These are phyloP conservation scores for Amblyraja radiata DNA, from an alignment of 2,797 vertebrate species.

Conservation along the genomic window DNA sequence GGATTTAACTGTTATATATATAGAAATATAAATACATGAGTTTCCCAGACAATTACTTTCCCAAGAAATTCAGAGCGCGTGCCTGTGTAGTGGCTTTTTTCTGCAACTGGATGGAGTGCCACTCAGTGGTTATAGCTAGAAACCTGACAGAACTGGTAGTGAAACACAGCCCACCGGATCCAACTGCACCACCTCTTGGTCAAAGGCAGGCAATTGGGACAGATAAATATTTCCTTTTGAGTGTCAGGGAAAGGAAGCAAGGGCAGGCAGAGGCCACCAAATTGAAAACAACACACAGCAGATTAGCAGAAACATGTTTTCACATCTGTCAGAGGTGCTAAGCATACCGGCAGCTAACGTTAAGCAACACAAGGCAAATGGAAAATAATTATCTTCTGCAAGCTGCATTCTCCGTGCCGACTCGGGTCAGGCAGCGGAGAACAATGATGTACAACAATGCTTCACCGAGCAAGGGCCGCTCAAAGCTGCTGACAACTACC, in stretches of 20 bases:
- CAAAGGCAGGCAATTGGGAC: background rate
- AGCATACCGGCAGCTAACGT: background rate
- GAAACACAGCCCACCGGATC: background rate
- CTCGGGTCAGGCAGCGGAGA: background rate
- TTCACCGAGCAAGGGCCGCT: background rate
- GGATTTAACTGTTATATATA: background rate
- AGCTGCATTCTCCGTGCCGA: background rate
- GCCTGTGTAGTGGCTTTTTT: background rate
- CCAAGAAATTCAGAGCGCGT: background rate
- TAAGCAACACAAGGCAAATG: background rate
- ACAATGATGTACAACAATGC: background rate
- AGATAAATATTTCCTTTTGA: background rate
- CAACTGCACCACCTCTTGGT: constrained; percentile 10
- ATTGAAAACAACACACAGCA: background rate
- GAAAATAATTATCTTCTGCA: background rate
- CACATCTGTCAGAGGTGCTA: background rate
- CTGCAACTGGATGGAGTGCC: constrained; percentile 14
- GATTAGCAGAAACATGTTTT: background rate
- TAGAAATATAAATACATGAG: background rate
- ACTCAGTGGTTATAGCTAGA: constrained; percentile 8
- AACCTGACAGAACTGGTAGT: background rate
- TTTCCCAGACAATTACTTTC: background rate
- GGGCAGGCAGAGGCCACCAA: background rate
- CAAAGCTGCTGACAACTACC: background rate
- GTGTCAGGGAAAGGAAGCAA: background rate